Conservation (phyloP, 2,888 invertebrate species). For the Ernsta delagoae region DNA sequence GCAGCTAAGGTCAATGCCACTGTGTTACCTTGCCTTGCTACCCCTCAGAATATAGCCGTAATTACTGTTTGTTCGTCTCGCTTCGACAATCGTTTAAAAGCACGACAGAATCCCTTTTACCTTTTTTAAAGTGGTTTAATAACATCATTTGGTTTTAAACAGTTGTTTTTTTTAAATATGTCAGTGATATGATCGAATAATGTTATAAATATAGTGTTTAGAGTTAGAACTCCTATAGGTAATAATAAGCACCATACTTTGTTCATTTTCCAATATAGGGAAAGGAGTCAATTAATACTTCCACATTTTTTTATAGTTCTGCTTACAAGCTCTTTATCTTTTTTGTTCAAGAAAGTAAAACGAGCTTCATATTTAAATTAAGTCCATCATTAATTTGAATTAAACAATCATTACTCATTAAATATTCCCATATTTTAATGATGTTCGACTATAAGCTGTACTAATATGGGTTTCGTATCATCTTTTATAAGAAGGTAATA, state of each 20-base stretch:
- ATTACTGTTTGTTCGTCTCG: constrained; percentile 29
- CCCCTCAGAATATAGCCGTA: constrained; percentile 22
- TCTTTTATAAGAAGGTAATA: no score
- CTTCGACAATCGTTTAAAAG: constrained; percentile 27
- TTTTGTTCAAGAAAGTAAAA: no score
- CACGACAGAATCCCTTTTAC: constrained; percentile 15
- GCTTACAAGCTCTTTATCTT: no score
- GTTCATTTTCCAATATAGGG: no score
- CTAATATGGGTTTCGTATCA: constrained; percentile 62
- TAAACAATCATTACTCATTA: constrained; percentile 40
- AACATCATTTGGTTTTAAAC: background rate
- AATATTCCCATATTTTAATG: constrained; percentile 57
- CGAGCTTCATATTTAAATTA: no score
- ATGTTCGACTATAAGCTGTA: constrained; percentile 50
- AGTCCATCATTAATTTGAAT: no score
- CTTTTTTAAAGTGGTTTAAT: background rate
- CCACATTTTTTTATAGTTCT: no score
- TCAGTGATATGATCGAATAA: no score
- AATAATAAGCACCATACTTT: no score
- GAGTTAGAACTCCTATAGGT: no score
- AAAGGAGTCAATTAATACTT: no score
- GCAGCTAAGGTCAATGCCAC: constrained; percentile 26
- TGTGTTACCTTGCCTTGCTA: constrained; percentile 15
- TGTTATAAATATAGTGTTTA: constrained; percentile 44
- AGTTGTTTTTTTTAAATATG: constrained; percentile 17